These are phyloP conservation scores for Tinea semifulvella DNA, from an alignment of 2,888 invertebrate species.

Conservation along the genomic window DNA sequence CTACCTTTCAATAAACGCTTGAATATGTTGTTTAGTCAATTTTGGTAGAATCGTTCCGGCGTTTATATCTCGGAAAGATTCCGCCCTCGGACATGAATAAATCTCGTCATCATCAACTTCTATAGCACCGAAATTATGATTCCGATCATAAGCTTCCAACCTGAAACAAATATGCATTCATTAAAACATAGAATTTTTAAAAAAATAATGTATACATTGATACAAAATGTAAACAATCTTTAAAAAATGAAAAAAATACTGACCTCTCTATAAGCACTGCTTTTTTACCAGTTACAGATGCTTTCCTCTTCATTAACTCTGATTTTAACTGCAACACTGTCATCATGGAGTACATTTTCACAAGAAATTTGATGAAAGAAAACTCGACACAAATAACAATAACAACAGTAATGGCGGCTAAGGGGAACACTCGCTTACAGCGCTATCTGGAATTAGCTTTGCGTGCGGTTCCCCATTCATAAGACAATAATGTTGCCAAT, in stretches of 20 bases:
- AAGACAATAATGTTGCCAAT: no score
- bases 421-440: no score
- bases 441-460: no score
- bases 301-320: neutral
- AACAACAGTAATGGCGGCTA: neutral
- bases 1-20: constrained; percentile 4
- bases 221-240: no score
- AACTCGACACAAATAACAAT: no score
- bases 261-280: no score
- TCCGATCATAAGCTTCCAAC: neutral
- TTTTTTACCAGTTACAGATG: neutral
- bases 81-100: neutral
- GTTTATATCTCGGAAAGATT: constrained; percentile 3
- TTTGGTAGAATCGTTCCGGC: neutral
- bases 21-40: neutral
- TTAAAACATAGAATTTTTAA: neutral
- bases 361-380: no score
- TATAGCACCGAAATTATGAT: neutral
- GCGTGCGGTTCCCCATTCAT: no score
- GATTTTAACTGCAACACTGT: neutral
- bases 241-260: neutral
- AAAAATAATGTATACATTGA: no score
- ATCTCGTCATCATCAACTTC: neutral
- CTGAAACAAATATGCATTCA: neutral
- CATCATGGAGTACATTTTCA: no score